Conservation (phyloP, 2,113 vertebrate species). For the cattle (Bos taurus) region ARS-UCD2.0 NC_037328.1:44602001-44602500, state of each 20-base stretch:
- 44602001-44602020: neutral
- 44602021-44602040: neutral
- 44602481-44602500: conserved; percentile 37
- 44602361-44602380: conserved; percentile 70
- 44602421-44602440: conserved; percentile 57
- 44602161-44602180: neutral
- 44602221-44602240: conserved; percentile 56
- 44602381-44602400: conserved; percentile 72
- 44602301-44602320: conserved; percentile 99
- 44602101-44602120: neutral
- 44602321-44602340: conserved; percentile 95
- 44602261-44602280: conserved; percentile 86
- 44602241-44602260: conserved; percentile 73
- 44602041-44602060: neutral
- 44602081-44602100: neutral
- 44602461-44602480: conserved; percentile 55
- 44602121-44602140: neutral
- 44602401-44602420: conserved; percentile 76
- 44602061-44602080: neutral
- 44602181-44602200: conserved; percentile 44
- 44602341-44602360: conserved; percentile 86
- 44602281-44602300: conserved; percentile 93
- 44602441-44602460: conserved; percentile 7
- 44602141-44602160: conserved; percentile 34
- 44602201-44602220: conserved; percentile 51